Evolutionary conservation across 2,797 vertebrate genomes (phyloP).

Genomic region (Myotis myotis): DNA sequence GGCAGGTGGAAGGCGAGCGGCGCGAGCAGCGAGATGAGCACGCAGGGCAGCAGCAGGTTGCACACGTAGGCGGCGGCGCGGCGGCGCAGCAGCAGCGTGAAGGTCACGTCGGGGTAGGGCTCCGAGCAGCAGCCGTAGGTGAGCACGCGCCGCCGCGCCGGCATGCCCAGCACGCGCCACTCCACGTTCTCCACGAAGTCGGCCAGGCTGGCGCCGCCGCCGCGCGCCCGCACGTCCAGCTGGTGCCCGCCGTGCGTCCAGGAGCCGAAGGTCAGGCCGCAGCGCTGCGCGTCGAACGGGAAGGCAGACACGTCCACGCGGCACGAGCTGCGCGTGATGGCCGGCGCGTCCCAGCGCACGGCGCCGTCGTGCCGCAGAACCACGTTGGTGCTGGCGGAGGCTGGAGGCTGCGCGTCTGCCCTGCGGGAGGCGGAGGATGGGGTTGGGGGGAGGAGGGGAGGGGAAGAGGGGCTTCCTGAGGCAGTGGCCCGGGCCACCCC

Average conservation of each 20-base stretch:
- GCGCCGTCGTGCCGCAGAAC: conserved; percentile 89
- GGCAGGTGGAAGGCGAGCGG: conserved; percentile 94
- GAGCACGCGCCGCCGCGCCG: conserved; percentile 89
- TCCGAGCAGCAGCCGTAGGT: conserved; percentile 94
- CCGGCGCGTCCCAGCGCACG: conserved; percentile 92
- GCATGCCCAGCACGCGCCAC: conserved; percentile 95
- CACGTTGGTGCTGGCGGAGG: conserved; percentile 93
- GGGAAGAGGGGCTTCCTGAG: background rate
- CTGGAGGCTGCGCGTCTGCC: conserved; percentile 88
- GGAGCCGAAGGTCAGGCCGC: conserved; percentile 92
- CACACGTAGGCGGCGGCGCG: conserved; percentile 94
- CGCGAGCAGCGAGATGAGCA: conserved; percentile 94
- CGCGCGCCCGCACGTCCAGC: conserved; percentile 88
- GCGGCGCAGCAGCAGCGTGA: conserved; percentile 90
- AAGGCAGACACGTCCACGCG: conserved; percentile 94
- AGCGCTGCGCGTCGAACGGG: conserved; percentile 92
- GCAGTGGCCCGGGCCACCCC: background rate
- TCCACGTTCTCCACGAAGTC: conserved; percentile 95
- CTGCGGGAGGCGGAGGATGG: conserved; percentile 67
- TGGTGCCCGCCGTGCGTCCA: conserved; percentile 95
- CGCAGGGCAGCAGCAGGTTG: conserved; percentile 93
- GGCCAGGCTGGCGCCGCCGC: conserved; percentile 86
- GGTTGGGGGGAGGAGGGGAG: accelerated
- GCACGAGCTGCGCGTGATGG: conserved; percentile 95
- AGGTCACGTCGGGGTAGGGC: conserved; percentile 94